phyloP scores from a whole-genome alignment of 2,797 vertebrate genomes.

The Intellagama lesueurii region DNA sequence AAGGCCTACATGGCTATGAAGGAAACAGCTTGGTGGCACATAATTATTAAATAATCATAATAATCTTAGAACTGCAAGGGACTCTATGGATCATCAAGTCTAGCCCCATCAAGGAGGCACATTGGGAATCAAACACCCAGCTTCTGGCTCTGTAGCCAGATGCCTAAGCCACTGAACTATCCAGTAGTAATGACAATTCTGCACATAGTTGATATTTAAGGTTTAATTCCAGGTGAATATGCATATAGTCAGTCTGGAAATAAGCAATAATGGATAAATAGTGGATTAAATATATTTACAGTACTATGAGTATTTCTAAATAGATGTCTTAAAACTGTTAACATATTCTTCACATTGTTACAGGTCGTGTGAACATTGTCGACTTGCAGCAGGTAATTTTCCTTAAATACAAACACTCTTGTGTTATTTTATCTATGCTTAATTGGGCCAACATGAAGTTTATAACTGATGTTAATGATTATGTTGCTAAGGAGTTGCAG shows the following conservation, averaged over 20 bases:
- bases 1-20: background rate
- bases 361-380: constrained; percentile 95
- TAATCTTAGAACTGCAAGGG: no score
- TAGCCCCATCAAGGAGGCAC: no score
- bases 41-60: no score
- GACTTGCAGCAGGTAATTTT: constrained; percentile 92
- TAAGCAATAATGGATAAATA: constrained; percentile 8
- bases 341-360: constrained; percentile 62
- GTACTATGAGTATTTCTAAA: background rate
- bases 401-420: constrained; percentile 35
- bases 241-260: background rate
- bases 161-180: no score
- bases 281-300: background rate
- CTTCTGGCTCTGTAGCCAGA: no score
- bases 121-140: no score
- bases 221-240: background rate
- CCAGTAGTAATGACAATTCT: background rate
- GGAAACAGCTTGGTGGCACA: no score
- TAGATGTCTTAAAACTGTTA: constrained; percentile 8
- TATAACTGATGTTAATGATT: constrained; percentile 2
- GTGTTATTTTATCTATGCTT: background rate
- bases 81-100: no score
- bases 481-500: constrained; percentile 25
- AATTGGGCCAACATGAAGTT: background rate
- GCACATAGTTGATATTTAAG: background rate